phyloP scores from a whole-genome alignment of 2,888 invertebrate species.

The Malacosoma neustria region DNA sequence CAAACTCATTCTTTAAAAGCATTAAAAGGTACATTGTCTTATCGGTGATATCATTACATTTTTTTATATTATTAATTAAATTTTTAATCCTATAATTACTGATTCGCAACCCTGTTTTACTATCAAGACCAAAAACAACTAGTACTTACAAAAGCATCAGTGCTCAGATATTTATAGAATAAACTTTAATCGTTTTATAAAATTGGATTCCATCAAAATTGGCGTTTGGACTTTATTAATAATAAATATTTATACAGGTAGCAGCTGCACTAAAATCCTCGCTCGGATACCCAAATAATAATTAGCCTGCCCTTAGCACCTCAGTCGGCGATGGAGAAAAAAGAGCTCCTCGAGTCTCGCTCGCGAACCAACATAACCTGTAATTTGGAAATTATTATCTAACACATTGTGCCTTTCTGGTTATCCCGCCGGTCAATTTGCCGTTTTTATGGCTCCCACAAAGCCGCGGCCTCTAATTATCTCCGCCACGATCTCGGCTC shows the following conservation, averaged over 20 bases:
- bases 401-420: constrained; percentile 76
- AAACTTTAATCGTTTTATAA: constrained; percentile 34
- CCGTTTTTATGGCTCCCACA: constrained; percentile 74
- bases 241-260: constrained; percentile 75
- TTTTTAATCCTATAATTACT: too few species aligned
- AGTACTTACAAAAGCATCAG: neutral
- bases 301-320: constrained; percentile 75
- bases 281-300: constrained; percentile 71
- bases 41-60: too few species aligned
- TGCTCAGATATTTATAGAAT: constrained; percentile 15
- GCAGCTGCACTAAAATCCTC: constrained; percentile 71
- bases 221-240: constrained; percentile 65
- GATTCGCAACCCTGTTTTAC: too few species aligned
- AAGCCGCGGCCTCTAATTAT: constrained; percentile 72
- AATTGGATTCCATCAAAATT: constrained; percentile 64
- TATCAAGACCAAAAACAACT: too few species aligned
- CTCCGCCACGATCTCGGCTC: constrained; percentile 66
- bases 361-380: constrained; percentile 70
- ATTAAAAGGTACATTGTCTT: too few species aligned
- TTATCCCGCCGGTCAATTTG: constrained; percentile 76
- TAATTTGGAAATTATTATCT: constrained; percentile 76
- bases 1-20: too few species aligned
- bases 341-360: constrained; percentile 54
- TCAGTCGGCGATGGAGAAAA: constrained; percentile 62
- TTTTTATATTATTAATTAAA: too few species aligned